These are phyloP conservation scores for Sipha flava DNA, from an alignment of 1,140 invertebrate species.

Conservation along the genomic window DNA sequence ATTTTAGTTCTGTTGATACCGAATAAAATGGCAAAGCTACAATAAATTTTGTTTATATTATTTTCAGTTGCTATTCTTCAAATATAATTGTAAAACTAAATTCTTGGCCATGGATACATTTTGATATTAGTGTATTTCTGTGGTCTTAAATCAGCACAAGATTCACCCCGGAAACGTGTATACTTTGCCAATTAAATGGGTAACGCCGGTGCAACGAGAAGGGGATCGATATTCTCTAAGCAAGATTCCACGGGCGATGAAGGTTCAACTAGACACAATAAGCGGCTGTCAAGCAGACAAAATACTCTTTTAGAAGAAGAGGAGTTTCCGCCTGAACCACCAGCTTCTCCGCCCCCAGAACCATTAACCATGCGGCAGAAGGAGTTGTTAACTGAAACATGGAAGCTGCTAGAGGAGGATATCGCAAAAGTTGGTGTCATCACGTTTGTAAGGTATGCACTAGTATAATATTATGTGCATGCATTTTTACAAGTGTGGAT, in stretches of 20 bases:
- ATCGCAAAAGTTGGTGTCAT: slow-evolving; percentile 51
- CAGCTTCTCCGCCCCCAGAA: slow-evolving; percentile 26
- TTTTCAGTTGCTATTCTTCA: not conserved
- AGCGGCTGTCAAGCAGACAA: slow-evolving; percentile 33
- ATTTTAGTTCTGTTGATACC: too few species aligned
- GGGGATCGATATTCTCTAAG: slow-evolving; percentile 38
- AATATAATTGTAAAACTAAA: not conserved
- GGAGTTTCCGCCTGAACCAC: not conserved
- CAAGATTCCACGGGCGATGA: slow-evolving; percentile 36
- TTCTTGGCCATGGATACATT: too few species aligned
- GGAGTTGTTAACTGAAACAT: slow-evolving; percentile 45
- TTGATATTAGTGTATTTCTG: not conserved
- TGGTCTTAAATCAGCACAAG: too few species aligned
- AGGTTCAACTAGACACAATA: slow-evolving; percentile 12
- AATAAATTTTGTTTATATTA: not conserved
- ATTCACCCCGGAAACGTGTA: not conserved
- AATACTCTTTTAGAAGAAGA: slow-evolving; percentile 37
- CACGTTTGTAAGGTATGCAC: slow-evolving; percentile 49
- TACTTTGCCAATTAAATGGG: slow-evolving; percentile 33
- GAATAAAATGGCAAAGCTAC: too few species aligned
- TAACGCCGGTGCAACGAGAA: slow-evolving; percentile 36
- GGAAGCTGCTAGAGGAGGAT: slow-evolving; percentile 48
- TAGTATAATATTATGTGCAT: too few species aligned
- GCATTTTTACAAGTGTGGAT: too few species aligned
- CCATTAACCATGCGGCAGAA: slow-evolving; percentile 46